A percentile compares a stretch with the other conserved stretches of the same genome.
These are phyloP conservation scores for Phrynocephalus vlangalii DNA, from an alignment of 2,797 vertebrate species.

Conservation along the genomic window DNA sequence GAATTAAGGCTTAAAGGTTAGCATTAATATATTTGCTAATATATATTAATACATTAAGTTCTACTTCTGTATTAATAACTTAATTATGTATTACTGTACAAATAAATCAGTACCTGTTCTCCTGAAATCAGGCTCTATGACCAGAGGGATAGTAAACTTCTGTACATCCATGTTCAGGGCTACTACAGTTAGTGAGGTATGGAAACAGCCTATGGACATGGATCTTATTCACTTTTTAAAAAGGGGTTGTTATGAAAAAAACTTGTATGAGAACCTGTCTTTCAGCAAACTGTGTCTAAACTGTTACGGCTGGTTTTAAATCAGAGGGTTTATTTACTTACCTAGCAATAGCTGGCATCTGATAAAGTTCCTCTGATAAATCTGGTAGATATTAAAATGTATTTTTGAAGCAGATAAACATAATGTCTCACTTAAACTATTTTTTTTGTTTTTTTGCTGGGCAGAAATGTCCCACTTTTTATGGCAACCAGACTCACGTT, in stretches of 20 bases:
- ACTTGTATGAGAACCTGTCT: neutral
- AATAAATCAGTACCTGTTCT: neutral
- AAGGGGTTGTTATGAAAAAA: neutral
- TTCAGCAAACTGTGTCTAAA: slow-evolving; percentile 1
- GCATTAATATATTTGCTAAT: too few relatives aligned
- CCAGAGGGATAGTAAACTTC: neutral
- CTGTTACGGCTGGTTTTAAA: neutral
- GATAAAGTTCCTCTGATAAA: neutral
- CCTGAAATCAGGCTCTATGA: neutral
- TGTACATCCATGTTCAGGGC: too few relatives aligned
- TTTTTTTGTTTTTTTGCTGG: neutral
- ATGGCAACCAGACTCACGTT: slow-evolving; percentile 7
- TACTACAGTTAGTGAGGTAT: neutral
- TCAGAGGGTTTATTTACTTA: neutral
- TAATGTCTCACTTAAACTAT: neutral
- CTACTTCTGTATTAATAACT: too few relatives aligned
- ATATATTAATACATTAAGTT: too few relatives aligned
- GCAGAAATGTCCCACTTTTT: neutral
- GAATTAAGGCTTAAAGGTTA: too few relatives aligned
- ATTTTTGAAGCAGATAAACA: neutral
- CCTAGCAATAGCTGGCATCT: neutral
- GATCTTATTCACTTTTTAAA: neutral
- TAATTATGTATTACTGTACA: too few relatives aligned
- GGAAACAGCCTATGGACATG: neutral
- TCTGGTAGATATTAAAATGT: neutral